These are phyloP conservation scores for Drosophila pachea DNA, from an alignment of 1,140 invertebrate species.

Conservation along the genomic window DNA sequence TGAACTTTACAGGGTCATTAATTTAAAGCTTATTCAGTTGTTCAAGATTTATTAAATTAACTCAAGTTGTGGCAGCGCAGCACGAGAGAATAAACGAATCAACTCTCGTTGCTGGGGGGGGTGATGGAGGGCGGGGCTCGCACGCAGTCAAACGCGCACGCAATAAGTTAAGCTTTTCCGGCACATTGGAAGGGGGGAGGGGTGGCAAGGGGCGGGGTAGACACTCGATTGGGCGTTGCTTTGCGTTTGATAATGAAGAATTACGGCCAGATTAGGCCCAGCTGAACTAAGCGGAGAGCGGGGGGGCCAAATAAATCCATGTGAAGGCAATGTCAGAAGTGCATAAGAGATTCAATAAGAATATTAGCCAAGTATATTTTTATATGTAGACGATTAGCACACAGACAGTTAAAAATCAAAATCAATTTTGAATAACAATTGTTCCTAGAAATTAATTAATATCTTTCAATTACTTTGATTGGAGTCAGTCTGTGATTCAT, in stretches of 20 bases:
- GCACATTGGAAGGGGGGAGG: too few relatives aligned
- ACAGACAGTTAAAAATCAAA: too few relatives aligned
- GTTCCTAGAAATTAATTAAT: too few relatives aligned
- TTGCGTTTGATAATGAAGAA: slow-evolving; percentile 11
- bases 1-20: slow-evolving; percentile 78
- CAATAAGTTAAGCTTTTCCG: slow-evolving; percentile 9
- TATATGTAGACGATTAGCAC: too few relatives aligned
- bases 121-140: neutral
- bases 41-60: slow-evolving; percentile 79
- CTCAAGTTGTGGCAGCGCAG: slow-evolving; percentile 71
- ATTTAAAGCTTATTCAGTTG: slow-evolving; percentile 79
- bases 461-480: too few relatives aligned
- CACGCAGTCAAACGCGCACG: slow-evolving; percentile 14
- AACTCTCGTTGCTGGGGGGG: neutral
- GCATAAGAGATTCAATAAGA: too few relatives aligned
- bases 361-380: too few relatives aligned
- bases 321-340: too few relatives aligned
- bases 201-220: neutral
- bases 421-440: too few relatives aligned
- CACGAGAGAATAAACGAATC: slow-evolving; percentile 7
- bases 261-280: neutral
- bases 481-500: too few relatives aligned
- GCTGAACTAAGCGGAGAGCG: neutral
- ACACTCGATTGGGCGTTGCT: neutral
- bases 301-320: too few relatives aligned